Base-by-base conservation (phyloP, 2,888 invertebrate genomes). In the Sinhomidia bicolor region DNA sequence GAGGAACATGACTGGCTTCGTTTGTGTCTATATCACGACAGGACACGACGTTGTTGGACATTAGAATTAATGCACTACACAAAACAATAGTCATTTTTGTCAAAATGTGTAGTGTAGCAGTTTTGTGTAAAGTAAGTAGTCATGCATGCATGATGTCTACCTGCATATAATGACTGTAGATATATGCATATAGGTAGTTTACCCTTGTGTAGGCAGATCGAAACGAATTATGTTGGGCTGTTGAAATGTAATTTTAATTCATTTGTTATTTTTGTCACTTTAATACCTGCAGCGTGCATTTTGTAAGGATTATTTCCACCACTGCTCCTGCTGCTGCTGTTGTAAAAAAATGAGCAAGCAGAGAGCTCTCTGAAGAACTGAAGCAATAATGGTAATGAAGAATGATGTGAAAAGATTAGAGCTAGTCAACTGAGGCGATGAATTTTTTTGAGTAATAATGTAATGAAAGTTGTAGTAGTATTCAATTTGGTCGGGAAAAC, bases 1-100 rank as follows among this genome's bases (percentile, higher is more conserved):
- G 78, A 78, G 57, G 54, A 78, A 78, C 78, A 78, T 78, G 78
- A 78, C 78, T 78, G n/a, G 78, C 51, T 76, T n/a, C 23, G 68
- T 68, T 60, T 60, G 12, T 60, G 60, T 26, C 60, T 60, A 68
- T 68, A 68, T 68, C 68, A 68, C 68, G 68, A 68, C 74, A 74
- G 47, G 47, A 74, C 44, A 74, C 44, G 54, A 54, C 41, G 32
- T 1, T 51, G 78, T 17, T 57, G 78, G 78, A 78, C 78, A 78
- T 78, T 54, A 51, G 78, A 51, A 78, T 78, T 78, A 78, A 78
- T 78, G 78, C 78, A 9, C 9, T 54, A 57, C 78, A 54, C 78
- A 54, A 78, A 78, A 78, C 78, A 78, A 78, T 74, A 74, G 74
- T 74, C 9, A 47, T 44, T 74, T 74, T 26, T 23, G 74, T 44